Base-by-base conservation (phyloP, 1,140 invertebrate genomes). In the Lepidurus packardi region DNA sequence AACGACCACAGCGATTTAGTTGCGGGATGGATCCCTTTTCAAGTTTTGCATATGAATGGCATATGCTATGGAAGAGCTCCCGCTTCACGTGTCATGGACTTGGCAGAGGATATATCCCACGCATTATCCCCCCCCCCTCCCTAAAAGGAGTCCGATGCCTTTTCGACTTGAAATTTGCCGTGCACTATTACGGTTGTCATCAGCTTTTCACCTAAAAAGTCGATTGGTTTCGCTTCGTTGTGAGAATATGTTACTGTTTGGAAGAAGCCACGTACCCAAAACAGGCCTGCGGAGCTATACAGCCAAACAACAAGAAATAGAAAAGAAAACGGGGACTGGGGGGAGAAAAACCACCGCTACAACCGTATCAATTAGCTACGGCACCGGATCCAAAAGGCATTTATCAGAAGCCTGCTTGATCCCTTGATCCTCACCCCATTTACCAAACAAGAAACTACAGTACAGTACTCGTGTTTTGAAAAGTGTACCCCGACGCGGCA, bases 11-110 rank as follows among this genome's bases (percentile, higher is more conserved):
- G 0, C 53, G 53, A 65, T 65, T 65, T 65, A 9, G 53, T 65
- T 65, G 53, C 53, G 53, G 53, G 53, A 65, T 65, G 53, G 53
- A 13, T 65, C 53, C 53, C 53, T 65, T 65, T 65, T 65, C 53
- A 65, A 65, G 53, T 65, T 65, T 65, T 65, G 53, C 53, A 65
- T 65, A 65, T 65, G 53, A 65, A 65, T 65, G 53, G 53, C 53
- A 65, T 65, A 65, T 65, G 53, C 53, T 65, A 21, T 34, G 34
- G 34, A 34, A 34, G 53, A 65, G 21, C 53, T 16, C 53, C 53
- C 16, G 16, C 16, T 65, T 21, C 21, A 13, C 53, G 53, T 65
- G 53, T 65, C 53, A 65, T 65, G 21, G 53, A 65, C 16, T 65
- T 65, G 53, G 53, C 53, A 34, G 2, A 34, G 34, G 34, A 34